Evolutionary conservation across 2,113 vertebrate species (phyloP).

Genomic region (Dendropsophus ebraccatus): DNA sequence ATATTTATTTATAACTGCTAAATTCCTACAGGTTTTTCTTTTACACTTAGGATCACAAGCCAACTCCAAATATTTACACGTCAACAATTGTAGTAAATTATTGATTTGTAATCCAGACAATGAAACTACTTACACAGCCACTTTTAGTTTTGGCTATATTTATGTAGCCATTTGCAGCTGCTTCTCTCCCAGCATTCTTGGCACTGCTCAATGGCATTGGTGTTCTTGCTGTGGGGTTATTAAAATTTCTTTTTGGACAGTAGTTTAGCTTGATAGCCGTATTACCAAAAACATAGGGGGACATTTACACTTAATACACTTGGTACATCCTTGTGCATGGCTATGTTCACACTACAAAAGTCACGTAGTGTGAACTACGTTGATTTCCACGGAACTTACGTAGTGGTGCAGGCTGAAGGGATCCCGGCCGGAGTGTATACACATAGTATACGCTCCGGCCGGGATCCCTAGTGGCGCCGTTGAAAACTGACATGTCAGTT

Average conservation of each 20-base stretch:
- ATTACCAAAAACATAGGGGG: neutral
- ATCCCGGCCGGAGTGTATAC: too few relatives aligned
- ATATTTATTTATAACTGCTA: constrained; percentile 35
- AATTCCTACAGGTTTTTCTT: neutral
- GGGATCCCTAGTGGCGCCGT: too few relatives aligned
- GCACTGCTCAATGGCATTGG: constrained; percentile 3
- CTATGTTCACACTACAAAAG: too few relatives aligned
- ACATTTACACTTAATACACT: too few relatives aligned
- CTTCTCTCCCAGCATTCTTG: neutral
- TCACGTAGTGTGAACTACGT: too few relatives aligned
- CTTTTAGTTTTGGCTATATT: neutral
- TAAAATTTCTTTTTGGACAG: neutral
- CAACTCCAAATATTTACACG: constrained; percentile 36
- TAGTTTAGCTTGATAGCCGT: neutral
- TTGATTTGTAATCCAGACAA: constrained; percentile 8
- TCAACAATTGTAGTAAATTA: constrained; percentile 30
- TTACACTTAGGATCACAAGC: neutral
- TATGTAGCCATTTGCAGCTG: constrained; percentile 19
- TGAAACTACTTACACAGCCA: constrained; percentile 36
- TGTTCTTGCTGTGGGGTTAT: constrained; percentile 30
- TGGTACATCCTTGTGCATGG: too few relatives aligned
- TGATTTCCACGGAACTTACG: too few relatives aligned
- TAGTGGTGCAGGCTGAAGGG: too few relatives aligned
- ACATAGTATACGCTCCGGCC: too few relatives aligned
- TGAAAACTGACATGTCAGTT: too few relatives aligned